A percentile compares a stretch with the other conserved stretches of the same genome.
Evolutionary conservation across 2,797 vertebrate species (phyloP).

Genomic region (Smutsia temminckii): DNA sequence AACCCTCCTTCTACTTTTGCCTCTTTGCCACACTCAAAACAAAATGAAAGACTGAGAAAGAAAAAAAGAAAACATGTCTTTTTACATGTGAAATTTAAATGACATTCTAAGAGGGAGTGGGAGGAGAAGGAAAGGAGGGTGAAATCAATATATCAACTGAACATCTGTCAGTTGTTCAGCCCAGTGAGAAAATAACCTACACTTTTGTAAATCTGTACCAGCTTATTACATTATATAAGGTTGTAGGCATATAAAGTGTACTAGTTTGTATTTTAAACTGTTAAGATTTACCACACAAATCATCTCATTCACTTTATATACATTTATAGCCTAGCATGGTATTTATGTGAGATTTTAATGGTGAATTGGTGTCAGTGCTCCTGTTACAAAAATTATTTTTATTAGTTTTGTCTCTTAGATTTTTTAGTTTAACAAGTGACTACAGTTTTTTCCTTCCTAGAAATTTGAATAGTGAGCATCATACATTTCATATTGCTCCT

Average conservation of each 20-base stretch:
- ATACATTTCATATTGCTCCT: not conserved
- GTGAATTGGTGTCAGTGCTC: not conserved
- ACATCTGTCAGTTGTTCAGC: not conserved
- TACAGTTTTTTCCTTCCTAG: conserved; percentile 4
- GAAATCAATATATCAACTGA: not conserved
- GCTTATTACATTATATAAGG: not conserved
- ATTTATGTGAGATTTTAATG: conserved; percentile 11
- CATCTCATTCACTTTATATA: not conserved
- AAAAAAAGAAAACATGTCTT: not conserved
- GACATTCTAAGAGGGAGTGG: not conserved
- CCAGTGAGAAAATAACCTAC: not conserved
- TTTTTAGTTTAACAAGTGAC: conserved; percentile 51
- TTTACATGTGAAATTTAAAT: not conserved
- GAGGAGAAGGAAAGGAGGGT: not conserved
- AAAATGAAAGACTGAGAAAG: not conserved
- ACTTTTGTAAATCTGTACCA: conserved; percentile 16
- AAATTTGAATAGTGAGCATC: conserved; percentile 9
- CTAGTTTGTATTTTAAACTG: not conserved
- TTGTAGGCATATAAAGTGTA: not conserved
- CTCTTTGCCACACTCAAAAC: not conserved
- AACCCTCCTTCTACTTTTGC: not conserved
- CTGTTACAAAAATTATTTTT: not conserved
- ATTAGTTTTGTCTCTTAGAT: not conserved
- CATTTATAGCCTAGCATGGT: not conserved
- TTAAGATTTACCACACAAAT: not conserved